Evolutionary conservation across 1,140 invertebrate species (phyloP), one percentile per base, ranked within the genome.

Genomic region (Oscheius sp.): DNA sequence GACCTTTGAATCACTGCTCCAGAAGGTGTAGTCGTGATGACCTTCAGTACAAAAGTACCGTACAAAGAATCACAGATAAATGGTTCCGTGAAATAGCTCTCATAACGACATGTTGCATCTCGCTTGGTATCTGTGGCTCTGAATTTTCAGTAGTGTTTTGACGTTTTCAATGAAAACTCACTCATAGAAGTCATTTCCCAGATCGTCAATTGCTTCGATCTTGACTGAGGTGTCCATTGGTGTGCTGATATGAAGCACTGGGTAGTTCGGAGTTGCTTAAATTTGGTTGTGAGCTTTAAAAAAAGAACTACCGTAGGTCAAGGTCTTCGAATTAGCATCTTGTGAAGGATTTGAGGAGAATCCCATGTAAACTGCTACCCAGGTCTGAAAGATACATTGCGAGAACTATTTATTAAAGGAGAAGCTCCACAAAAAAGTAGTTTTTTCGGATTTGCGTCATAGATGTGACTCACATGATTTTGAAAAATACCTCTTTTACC

Each of bases 21-120:
- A 23, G 7, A 13, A 20, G 49, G 49, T 23, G 49, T 7, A 26
- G 23, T 4, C 15, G 49, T 55, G 15, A 7, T 55, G 4, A 55
- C 49, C 49, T 55, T 23, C 49, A 55, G 7, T 20, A 55, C 28
- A 26, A 55, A 55, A 4, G 49, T 13, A 7, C 49, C 49, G 23
- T 55, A 55, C 7, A 55, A 4, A 7, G 49, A 55, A 55, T 55
- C 49, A 55, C 49, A 55, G 49, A 55, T 55, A 7, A 55, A 23
- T 55, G 49, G 49, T 20, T 13, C 49, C 49, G 7, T 15, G 23
- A 55, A 23, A 26, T 55, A 55, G 49, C 49, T 55, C 49, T 55
- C 49, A 23, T 55, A 55, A 7, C 7, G 23, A 26, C 49, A 55
- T 7, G 7, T 55, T 15, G 7, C 7, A 13, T 7, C 28, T 23